Conservation (phyloP, 1,140 invertebrate genomes). For the Pseudoatta argentina region DNA sequence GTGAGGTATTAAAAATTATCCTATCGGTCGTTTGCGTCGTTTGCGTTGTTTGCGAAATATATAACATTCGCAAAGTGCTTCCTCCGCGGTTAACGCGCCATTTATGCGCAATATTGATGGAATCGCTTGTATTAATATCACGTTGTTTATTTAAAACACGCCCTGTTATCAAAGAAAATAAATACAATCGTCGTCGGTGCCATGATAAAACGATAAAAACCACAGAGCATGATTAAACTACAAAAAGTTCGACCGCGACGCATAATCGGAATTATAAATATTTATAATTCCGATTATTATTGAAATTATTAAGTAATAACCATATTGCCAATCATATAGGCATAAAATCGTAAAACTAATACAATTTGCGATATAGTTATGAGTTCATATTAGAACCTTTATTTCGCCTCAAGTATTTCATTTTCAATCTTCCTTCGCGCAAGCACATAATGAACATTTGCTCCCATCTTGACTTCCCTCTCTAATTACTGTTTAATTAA, state of each 20-base stretch:
- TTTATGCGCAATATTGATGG: conserved; percentile 44
- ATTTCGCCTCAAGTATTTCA: neutral
- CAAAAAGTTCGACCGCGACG: neutral
- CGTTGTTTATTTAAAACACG: conserved; percentile 17
- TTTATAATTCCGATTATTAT: neutral
- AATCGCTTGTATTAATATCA: conserved; percentile 31
- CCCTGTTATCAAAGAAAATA: conserved; percentile 26
- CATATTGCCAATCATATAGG: neutral
- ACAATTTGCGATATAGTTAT: neutral
- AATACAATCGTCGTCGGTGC: neutral
- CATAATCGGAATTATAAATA: neutral
- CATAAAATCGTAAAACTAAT: neutral
- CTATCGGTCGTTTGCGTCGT: conserved; percentile 3
- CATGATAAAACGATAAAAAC: conserved; percentile 30
- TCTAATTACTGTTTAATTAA: conserved; percentile 61
- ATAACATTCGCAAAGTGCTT: conserved; percentile 11
- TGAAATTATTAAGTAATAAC: neutral
- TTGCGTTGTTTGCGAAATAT: conserved; percentile 10
- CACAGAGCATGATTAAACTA: conserved; percentile 8
- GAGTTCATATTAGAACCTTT: neutral
- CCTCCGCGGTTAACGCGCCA: conserved; percentile 19
- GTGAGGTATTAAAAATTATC: conserved; percentile 29
- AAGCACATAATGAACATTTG: conserved; percentile 35
- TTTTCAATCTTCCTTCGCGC: conserved; percentile 10
- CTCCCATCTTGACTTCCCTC: conserved; percentile 39